These are phyloP conservation scores for Eonycteris spelaea DNA, from an alignment of 2,113 vertebrate species.

Conservation along the genomic window DNA sequence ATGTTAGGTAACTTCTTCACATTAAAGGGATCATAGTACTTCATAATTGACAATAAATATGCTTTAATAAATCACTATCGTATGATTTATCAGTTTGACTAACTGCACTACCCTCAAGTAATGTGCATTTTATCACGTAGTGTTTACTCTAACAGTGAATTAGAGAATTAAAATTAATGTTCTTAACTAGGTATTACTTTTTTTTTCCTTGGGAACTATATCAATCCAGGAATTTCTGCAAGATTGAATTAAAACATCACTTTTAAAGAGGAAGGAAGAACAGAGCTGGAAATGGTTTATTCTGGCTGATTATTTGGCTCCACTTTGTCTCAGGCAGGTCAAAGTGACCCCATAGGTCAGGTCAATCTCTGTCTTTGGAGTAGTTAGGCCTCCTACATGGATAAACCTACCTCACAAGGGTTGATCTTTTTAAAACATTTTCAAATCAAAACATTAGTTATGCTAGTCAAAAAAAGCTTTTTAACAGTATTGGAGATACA, in stretches of 20 bases:
- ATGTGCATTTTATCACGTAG: not conserved
- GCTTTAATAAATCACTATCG: not conserved
- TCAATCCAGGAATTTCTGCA: not conserved
- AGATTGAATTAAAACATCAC: not conserved
- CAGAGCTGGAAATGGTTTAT: not conserved
- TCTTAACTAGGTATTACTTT: not conserved
- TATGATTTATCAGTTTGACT: not conserved
- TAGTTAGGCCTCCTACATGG: not conserved
- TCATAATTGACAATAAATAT: not conserved
- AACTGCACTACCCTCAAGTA: not conserved
- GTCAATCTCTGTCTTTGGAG: not conserved
- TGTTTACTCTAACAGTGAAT: not conserved
- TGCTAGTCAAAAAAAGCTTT: not conserved
- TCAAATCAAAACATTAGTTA: not conserved
- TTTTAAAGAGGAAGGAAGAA: not conserved
- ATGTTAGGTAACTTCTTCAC: not conserved
- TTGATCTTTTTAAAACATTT: not conserved
- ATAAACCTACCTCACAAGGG: not conserved
- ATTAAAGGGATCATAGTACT: not conserved
- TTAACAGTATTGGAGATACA: not conserved
- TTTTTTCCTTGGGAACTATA: not conserved
- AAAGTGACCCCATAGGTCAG: not conserved
- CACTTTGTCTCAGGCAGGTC: not conserved
- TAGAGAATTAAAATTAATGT: not conserved
- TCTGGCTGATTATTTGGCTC: not conserved